A percentile compares a stretch with the other conserved stretches of the same genome.
These are phyloP conservation scores for Tragulus kanchil DNA, from an alignment of 2,113 vertebrate species.

Conservation along the genomic window DNA sequence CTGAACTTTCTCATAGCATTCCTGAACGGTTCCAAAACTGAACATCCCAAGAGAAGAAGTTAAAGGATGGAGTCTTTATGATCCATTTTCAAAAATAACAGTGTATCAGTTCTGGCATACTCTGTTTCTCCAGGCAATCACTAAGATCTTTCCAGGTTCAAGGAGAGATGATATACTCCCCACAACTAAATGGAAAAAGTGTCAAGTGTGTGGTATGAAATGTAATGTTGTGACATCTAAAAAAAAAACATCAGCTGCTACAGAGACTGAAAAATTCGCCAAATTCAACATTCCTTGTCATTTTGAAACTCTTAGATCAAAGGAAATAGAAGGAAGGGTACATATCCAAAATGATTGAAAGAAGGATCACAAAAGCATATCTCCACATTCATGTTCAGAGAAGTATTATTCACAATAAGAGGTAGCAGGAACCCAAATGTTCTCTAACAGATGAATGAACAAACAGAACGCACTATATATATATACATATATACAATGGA, in stretches of 20 bases:
- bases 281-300: background rate
- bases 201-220: background rate
- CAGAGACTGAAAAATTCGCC: background rate
- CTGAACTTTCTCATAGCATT: background rate
- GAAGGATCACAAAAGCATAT: background rate
- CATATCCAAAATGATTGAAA: background rate
- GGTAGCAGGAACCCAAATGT: background rate
- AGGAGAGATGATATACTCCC: background rate
- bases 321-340: background rate
- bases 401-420: background rate
- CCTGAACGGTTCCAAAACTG: background rate
- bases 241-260: conserved; percentile 37
- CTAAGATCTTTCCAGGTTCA: background rate
- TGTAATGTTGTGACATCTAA: background rate
- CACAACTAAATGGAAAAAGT: background rate
- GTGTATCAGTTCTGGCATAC: background rate
- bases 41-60: background rate
- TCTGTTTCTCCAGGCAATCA: background rate
- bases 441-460: background rate
- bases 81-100: background rate
- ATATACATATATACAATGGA: background rate
- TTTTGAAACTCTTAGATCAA: background rate
- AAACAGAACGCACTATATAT: background rate
- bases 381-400: background rate
- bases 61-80: background rate